These are phyloP conservation scores for Sicus ferrugineus DNA, from an alignment of 2,888 invertebrate species.

Conservation along the genomic window DNA sequence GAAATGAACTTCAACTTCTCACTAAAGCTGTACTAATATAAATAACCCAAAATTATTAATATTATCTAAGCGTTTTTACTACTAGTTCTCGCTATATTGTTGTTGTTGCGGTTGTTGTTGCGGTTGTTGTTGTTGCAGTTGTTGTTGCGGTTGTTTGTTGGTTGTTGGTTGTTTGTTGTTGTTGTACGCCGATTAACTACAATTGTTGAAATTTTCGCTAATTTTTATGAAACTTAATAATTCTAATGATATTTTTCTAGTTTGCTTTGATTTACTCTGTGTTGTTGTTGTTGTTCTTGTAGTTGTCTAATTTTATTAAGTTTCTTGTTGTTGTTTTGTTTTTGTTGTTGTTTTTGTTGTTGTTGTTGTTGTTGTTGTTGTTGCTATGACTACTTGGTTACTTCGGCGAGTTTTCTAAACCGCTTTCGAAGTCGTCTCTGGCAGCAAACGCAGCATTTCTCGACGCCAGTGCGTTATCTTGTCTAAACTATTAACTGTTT, in stretches of 20 bases:
- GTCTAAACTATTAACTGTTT: conserved; percentile 19
- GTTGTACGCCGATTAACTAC: conserved; percentile 32
- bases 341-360: conserved; percentile 16
- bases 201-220: conserved; percentile 39
- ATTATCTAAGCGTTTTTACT: conserved; percentile 30
- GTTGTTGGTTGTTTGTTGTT: no score
- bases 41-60: conserved; percentile 18
- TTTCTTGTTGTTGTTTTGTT: conserved; percentile 4
- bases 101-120: conserved; percentile 27
- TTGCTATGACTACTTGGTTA: conserved; percentile 22
- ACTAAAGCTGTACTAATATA: conserved; percentile 23
- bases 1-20: conserved; percentile 13
- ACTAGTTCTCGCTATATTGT: conserved; percentile 12
- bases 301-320: conserved; percentile 8
- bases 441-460: conserved; percentile 65
- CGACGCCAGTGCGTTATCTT: conserved; percentile 57
- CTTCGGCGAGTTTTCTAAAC: conserved; percentile 52
- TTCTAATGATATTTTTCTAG: conserved; percentile 35
- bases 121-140: conserved; percentile 30
- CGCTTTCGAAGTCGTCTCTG: conserved; percentile 65
- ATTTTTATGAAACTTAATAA: conserved; percentile 40
- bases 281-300: conserved; percentile 16
- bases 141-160: conserved; percentile 27
- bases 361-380: conserved; percentile 20
- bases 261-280: conserved; percentile 36